Conservation (phyloP, 2,113 vertebrate species). For the Nothobranchius kuhntae region DNA sequence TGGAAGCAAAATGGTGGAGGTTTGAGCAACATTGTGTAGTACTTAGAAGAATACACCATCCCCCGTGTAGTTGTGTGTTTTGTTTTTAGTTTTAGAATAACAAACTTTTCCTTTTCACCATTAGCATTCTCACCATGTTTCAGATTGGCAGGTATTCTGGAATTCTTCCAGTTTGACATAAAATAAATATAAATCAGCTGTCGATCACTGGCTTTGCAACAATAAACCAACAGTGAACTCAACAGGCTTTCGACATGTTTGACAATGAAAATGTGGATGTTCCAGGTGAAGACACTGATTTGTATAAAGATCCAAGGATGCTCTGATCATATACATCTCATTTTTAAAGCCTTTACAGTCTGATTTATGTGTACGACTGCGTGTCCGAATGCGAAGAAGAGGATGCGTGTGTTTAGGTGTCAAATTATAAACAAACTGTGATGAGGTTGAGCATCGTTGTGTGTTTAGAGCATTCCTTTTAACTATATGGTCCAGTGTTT, state of each 20-base stretch:
- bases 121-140: constrained; percentile 14
- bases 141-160: not conserved
- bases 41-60: constrained; percentile 10
- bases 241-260: constrained; percentile 19
- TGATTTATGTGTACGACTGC: constrained; percentile 16
- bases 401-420: constrained; percentile 58
- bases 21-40: constrained; percentile 12
- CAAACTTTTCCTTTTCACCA: not conserved
- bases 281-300: constrained; percentile 10
- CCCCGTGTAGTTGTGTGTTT: not conserved
- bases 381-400: constrained; percentile 10
- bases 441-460: constrained; percentile 72
- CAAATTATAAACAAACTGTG: constrained; percentile 41
- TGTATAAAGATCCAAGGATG: constrained; percentile 5
- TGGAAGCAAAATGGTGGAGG: constrained; percentile 6
- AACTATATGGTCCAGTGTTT: constrained; percentile 80
- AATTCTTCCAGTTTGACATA: too few species aligned
- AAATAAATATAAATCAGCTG: not conserved
- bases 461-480: constrained; percentile 73
- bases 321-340: constrained; percentile 18
- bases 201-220: not conserved
- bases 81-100: constrained; percentile 17
- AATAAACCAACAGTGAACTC: constrained; percentile 3
- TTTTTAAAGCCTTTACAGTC: constrained; percentile 21
- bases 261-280: not conserved